Percentiles rank a stretch among this genome's conserved stretches.
Conservation (phyloP, 2,888 invertebrate species). For the Chrysina gloriosa region DNA sequence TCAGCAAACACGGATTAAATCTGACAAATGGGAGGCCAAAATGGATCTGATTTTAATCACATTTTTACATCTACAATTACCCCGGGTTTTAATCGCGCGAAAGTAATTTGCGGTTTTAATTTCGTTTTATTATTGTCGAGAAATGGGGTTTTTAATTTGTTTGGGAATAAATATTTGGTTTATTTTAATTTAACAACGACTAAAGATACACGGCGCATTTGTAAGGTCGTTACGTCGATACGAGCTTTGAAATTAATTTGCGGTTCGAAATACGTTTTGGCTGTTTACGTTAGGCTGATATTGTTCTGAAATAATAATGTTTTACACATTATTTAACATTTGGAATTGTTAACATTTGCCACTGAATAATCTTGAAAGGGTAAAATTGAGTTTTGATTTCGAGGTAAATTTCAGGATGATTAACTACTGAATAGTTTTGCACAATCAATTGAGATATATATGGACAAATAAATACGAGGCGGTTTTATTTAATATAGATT, state of each 20-base stretch:
- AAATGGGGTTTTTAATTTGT: slow-evolving; percentile 61
- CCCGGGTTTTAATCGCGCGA: slow-evolving; percentile 59
- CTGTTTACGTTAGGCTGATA: background rate
- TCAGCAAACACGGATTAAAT: slow-evolving; percentile 59
- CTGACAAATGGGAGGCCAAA: slow-evolving; percentile 53
- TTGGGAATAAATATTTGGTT: slow-evolving; percentile 57
- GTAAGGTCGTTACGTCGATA: background rate
- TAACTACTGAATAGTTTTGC: background rate
- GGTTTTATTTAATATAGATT: too few relatives aligned
- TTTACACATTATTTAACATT: background rate
- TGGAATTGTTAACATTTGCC: background rate
- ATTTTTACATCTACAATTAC: slow-evolving; percentile 61
- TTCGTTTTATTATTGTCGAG: slow-evolving; percentile 55
- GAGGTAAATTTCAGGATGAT: too few relatives aligned
- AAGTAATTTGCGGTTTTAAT: slow-evolving; percentile 64
- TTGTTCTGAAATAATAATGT: background rate
- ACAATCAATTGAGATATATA: too few relatives aligned
- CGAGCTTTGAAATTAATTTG: slow-evolving; percentile 10
- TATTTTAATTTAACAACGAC: slow-evolving; percentile 49
- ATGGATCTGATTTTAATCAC: slow-evolving; percentile 61
- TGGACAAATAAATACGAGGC: too few relatives aligned
- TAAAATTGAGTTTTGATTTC: too few relatives aligned
- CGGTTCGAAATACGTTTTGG: background rate
- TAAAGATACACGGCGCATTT: slow-evolving; percentile 17
- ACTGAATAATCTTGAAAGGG: background rate